Conservation (phyloP, 2,797 vertebrate genomes). For the Anableps anableps region DNA sequence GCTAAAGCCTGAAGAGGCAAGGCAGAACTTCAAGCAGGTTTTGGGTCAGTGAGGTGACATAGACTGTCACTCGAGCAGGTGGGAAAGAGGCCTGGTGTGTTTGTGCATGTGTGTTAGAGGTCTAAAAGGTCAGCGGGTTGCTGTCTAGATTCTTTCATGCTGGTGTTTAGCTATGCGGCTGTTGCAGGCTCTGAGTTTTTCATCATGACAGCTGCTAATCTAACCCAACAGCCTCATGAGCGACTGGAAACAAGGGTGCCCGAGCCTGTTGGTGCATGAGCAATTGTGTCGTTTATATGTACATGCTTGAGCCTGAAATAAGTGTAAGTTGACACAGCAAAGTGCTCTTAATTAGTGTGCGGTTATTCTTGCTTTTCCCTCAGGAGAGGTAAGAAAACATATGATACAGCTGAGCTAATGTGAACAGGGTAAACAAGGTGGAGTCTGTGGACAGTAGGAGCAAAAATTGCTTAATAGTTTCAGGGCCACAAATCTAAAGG, state of each 20-base stretch:
- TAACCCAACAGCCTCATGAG: constrained; percentile 27
- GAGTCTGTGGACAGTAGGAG: constrained; percentile 2
- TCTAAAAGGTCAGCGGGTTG: constrained; percentile 43
- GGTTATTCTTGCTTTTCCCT: constrained; percentile 39
- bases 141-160: constrained; percentile 60
- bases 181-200: constrained; percentile 58
- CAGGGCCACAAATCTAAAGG: not conserved
- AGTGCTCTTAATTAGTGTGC: constrained; percentile 17
- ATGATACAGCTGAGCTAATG: constrained; percentile 18
- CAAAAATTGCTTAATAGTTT: not conserved
- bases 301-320: constrained; percentile 47
- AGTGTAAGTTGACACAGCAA: constrained; percentile 49
- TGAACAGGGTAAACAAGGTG: constrained; percentile 34
- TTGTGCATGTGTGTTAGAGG: constrained; percentile 37
- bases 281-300: constrained; percentile 24
- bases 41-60: constrained; percentile 37
- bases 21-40: constrained; percentile 1
- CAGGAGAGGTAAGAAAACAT: constrained; percentile 19
- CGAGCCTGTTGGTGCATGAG: constrained; percentile 36
- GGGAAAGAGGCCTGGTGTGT: constrained; percentile 47
- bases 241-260: constrained; percentile 50
- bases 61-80: constrained; percentile 48
- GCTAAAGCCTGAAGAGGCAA: not conserved
- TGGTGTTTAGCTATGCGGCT: constrained; percentile 48
- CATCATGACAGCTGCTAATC: constrained; percentile 68